Percentiles rank a stretch among this genome's conserved stretches.
phyloP scores from a whole-genome alignment of 2,797 vertebrate genomes.

The Eutrigla gurnardus region DNA sequence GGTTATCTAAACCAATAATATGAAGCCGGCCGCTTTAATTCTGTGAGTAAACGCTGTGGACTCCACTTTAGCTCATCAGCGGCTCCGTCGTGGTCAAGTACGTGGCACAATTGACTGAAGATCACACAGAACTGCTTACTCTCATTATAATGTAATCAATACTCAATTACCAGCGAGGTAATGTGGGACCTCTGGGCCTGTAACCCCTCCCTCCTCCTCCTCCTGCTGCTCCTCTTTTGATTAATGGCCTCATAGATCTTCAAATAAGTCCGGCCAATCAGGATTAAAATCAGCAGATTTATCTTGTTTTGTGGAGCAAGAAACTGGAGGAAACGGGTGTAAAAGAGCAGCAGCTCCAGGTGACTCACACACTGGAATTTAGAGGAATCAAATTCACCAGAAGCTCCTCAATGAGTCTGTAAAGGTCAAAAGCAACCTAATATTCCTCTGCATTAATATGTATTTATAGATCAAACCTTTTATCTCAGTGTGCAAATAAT shows the following conservation, averaged over 20 bases:
- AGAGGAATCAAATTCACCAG: no score
- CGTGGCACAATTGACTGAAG: slow-evolving; percentile 73
- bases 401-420: neutral
- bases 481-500: neutral
- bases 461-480: neutral
- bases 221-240: slow-evolving; percentile 54
- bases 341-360: neutral
- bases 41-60: slow-evolving; percentile 50
- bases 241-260: slow-evolving; percentile 68
- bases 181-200: slow-evolving; percentile 61
- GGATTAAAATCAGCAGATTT: slow-evolving; percentile 49
- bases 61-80: slow-evolving; percentile 56
- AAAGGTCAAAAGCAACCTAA: neutral
- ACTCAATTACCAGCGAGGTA: slow-evolving; percentile 78
- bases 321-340: neutral
- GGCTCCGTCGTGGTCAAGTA: slow-evolving; percentile 56
- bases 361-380: no score
- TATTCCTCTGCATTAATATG: neutral
- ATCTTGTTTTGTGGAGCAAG: slow-evolving; percentile 37
- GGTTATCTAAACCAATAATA: slow-evolving; percentile 46
- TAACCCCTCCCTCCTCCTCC: slow-evolving; percentile 50
- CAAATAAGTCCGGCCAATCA: slow-evolving; percentile 59
- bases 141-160: slow-evolving; percentile 80
- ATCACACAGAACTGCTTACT: slow-evolving; percentile 75
- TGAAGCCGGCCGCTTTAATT: slow-evolving; percentile 47